Evolutionary conservation across 2,113 vertebrate species (phyloP).

Genomic region (Bolborhynchus lineola): DNA sequence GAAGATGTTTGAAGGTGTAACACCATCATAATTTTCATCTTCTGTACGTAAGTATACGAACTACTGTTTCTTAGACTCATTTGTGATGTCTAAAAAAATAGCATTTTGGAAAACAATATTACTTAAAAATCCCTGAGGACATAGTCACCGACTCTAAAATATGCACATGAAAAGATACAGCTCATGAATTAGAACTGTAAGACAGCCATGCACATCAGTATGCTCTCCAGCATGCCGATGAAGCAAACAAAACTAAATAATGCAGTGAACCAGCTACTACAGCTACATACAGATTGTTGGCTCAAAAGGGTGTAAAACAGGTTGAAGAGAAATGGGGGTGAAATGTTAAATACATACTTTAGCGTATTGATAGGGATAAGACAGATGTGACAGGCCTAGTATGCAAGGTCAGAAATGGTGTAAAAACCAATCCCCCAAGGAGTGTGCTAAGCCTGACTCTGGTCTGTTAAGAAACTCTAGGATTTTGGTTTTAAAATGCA

Average conservation of each 20-base stretch:
- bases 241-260: constrained; percentile 48
- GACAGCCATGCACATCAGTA: neutral
- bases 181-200: neutral
- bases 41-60: neutral
- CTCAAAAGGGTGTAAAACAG: neutral
- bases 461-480: accelerated
- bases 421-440: neutral
- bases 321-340: neutral
- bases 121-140: neutral
- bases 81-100: neutral
- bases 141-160: neutral
- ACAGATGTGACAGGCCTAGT: neutral
- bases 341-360: constrained; percentile 31
- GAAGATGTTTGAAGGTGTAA: neutral
- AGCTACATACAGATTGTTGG: neutral
- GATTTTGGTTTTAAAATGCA: neutral
- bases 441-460: neutral
- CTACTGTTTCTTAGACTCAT: neutral
- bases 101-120: neutral
- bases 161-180: neutral
- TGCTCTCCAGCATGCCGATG: neutral
- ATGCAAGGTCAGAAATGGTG: neutral
- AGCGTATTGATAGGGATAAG: neutral
- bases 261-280: neutral
- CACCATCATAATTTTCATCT: neutral